These are phyloP conservation scores for Cylloceria caligata DNA, from an alignment of 2,888 invertebrate species.

Conservation along the genomic window DNA sequence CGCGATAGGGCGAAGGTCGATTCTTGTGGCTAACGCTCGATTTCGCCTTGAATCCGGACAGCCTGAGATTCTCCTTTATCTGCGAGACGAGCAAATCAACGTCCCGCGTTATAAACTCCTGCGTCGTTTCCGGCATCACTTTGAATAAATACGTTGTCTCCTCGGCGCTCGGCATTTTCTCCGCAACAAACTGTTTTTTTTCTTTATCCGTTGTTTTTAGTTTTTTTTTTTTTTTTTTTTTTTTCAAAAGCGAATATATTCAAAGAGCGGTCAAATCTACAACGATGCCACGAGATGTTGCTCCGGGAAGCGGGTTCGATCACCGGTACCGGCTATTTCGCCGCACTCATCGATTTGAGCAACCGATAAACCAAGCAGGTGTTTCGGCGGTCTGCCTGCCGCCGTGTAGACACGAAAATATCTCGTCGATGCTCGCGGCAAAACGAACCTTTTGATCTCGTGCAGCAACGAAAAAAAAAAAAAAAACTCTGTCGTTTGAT, in stretches of 20 bases:
- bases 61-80: slow-evolving; percentile 88
- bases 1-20: slow-evolving; percentile 84
- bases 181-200: neutral
- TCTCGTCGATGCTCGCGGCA: neutral
- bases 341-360: neutral
- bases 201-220: neutral
- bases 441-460: neutral
- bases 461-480: neutral
- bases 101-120: slow-evolving; percentile 86
- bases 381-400: neutral
- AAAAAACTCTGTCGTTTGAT: neutral
- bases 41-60: slow-evolving; percentile 84
- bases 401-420: neutral
- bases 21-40: slow-evolving; percentile 79
- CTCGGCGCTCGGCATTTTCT: slow-evolving; percentile 82
- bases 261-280: no score
- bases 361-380: neutral
- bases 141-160: slow-evolving; percentile 81
- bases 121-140: slow-evolving; percentile 81
- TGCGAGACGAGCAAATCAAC: slow-evolving; percentile 89
- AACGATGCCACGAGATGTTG: no score
- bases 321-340: no score
- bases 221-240: slow-evolving; percentile 6
- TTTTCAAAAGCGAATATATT: neutral
- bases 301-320: no score